Base-by-base conservation (phyloP, 1,140 invertebrate genomes). In the Nasonia giraulti region DNA sequence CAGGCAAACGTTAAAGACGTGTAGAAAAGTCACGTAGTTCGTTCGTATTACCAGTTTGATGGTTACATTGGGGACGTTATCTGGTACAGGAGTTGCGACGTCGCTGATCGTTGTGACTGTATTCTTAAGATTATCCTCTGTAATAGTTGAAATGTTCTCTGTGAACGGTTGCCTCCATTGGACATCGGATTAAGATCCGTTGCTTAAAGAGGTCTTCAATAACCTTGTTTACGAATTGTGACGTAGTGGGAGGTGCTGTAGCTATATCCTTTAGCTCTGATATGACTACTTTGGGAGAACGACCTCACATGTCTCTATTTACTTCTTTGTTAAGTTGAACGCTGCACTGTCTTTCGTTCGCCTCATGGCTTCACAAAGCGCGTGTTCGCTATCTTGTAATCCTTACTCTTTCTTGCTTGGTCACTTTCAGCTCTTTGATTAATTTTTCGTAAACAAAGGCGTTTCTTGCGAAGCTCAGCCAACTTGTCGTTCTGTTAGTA, bases 81-180 rank as follows among this genome's bases (percentile, higher is more conserved):
- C 44, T 74, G 20, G 23, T 10, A 69, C 80, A 4, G 71, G 80
- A 23, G 80, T 40, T 12, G 69, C 73, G 69, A 50, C n/a, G 33
- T 81, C 40, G 23, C 11, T 23, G 2, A 81, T 37, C 40, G 44
- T 81, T 10, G 7, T 27, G n/a, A 14, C 20, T 17, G 68, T 66
- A 2, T 40, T 40, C 7, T 40, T 40, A 4, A 40, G 7, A 6
- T 40, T 8, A 8, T 40, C 37, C 37, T 40, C 4, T 1, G 37
- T 40, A 6, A 40, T 40, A 8, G 37, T 5, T 71, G 0, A 40
- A 23, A 6, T 37, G 66, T 20, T 81, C 68, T 31, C 33, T 20
- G 2, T 7, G 12, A 2, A 33, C 23, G 20, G 69, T 33, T 0
- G 7, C 2, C 14, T 62, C 17, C 33, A 50, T 47, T 12, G n/a